Percentiles rank a stretch among this genome's conserved stretches.
These are phyloP conservation scores for Melanerpes aurifrons DNA, from an alignment of 2,113 vertebrate genomes.

Conservation along the genomic window DNA sequence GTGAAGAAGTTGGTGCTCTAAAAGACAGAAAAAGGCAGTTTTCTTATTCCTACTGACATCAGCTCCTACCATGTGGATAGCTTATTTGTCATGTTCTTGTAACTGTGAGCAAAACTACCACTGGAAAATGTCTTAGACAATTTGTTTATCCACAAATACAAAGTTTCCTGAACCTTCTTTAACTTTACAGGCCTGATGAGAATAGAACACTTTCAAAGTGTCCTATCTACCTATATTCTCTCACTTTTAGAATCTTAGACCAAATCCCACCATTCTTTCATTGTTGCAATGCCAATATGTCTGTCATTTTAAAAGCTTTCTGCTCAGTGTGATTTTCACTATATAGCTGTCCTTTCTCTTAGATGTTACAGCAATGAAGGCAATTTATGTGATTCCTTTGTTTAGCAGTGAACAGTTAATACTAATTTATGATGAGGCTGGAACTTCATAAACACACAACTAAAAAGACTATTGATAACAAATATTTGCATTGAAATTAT, in stretches of 20 bases:
- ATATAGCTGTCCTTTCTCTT: not conserved
- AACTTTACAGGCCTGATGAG: conserved; percentile 9
- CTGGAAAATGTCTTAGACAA: not conserved
- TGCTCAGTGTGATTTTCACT: not conserved
- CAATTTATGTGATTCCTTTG: not conserved
- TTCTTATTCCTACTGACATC: not conserved
- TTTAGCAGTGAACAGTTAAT: not conserved
- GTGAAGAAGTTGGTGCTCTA: not conserved
- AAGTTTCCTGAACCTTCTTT: not conserved
- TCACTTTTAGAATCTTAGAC: not conserved
- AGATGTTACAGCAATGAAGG: not conserved
- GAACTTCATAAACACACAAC: not conserved
- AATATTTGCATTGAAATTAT: not conserved
- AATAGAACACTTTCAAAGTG: not conserved
- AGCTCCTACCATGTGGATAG: not conserved
- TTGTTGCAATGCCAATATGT: not conserved
- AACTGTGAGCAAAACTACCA: not conserved
- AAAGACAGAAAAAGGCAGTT: not conserved
- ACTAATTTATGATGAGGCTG: not conserved
- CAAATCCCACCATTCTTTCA: not conserved
- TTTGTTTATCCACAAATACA: conserved; percentile 1
- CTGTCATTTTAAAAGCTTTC: not conserved
- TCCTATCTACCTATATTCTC: not conserved
- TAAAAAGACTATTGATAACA: not conserved
- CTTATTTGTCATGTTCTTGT: not conserved